Conservation (phyloP, 2,888 invertebrate genomes). For the Helicoverpa assulta region DNA sequence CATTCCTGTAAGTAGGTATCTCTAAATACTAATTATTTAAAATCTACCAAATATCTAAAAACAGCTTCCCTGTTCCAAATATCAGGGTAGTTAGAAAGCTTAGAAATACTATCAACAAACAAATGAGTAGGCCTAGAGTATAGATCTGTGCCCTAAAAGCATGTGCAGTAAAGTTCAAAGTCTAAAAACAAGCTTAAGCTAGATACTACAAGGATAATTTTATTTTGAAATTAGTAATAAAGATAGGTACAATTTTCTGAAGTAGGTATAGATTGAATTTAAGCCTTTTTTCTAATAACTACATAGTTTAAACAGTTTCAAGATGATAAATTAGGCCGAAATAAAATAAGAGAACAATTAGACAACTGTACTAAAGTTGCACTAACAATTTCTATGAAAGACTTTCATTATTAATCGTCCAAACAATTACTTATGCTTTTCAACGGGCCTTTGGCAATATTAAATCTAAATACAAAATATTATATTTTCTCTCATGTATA, state of each 20-base stretch:
- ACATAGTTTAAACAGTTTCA: too few relatives aligned
- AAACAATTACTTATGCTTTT: conserved; percentile 10
- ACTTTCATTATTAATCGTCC: background rate
- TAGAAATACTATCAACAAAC: conserved; percentile 37
- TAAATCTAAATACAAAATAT: conserved; percentile 56
- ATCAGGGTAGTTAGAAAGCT: conserved; percentile 38
- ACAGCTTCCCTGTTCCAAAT: conserved; percentile 33
- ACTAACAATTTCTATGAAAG: background rate
- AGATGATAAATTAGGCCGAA: too few relatives aligned
- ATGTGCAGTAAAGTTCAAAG: conserved; percentile 53
- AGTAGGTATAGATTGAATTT: too few relatives aligned
- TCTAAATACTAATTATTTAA: conserved; percentile 18
- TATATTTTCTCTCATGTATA: conserved; percentile 62
- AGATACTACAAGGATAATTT: conserved; percentile 27
- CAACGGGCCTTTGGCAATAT: conserved; percentile 46
- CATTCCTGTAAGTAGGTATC: conserved; percentile 10
- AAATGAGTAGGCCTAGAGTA: conserved; percentile 46
- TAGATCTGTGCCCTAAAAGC: conserved; percentile 55
- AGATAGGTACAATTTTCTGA: conserved; percentile 8
- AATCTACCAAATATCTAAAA: conserved; percentile 46
- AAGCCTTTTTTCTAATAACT: too few relatives aligned
- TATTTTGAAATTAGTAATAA: conserved; percentile 32
- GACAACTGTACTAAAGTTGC: background rate
- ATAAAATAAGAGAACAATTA: too few relatives aligned
- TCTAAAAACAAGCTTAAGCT: conserved; percentile 40